Conservation (phyloP, 2,113 vertebrate genomes). For the Neofelis nebulosa region DNA sequence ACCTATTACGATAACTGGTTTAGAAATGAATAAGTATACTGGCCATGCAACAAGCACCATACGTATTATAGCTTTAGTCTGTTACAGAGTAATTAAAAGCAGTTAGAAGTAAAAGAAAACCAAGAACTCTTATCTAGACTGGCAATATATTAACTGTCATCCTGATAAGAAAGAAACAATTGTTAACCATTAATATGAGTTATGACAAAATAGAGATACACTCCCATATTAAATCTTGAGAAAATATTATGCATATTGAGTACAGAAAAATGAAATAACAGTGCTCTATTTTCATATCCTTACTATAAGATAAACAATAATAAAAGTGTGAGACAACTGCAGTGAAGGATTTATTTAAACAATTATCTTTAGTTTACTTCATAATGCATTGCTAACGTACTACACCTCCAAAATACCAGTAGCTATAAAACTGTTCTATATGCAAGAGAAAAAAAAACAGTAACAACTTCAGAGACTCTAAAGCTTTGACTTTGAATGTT, state of each 20-base stretch:
- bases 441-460: background rate
- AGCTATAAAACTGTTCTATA: background rate
- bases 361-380: background rate
- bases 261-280: background rate
- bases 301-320: background rate
- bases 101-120: background rate
- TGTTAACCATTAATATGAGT: constrained; percentile 44
- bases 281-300: background rate
- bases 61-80: background rate
- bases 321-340: background rate
- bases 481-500: background rate
- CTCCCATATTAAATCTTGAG: background rate
- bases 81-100: constrained; percentile 27
- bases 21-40: background rate
- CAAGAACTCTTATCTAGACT: background rate
- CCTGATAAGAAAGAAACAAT: background rate
- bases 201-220: background rate
- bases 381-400: background rate
- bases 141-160: constrained; percentile 16
- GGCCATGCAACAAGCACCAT: background rate
- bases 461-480: background rate
- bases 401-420: background rate
- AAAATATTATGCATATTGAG: background rate
- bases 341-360: background rate
- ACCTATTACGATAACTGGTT: background rate